Evolutionary conservation across 1,140 invertebrate species (phyloP).

Genomic region (Drosophila pseudoobscura): DNA sequence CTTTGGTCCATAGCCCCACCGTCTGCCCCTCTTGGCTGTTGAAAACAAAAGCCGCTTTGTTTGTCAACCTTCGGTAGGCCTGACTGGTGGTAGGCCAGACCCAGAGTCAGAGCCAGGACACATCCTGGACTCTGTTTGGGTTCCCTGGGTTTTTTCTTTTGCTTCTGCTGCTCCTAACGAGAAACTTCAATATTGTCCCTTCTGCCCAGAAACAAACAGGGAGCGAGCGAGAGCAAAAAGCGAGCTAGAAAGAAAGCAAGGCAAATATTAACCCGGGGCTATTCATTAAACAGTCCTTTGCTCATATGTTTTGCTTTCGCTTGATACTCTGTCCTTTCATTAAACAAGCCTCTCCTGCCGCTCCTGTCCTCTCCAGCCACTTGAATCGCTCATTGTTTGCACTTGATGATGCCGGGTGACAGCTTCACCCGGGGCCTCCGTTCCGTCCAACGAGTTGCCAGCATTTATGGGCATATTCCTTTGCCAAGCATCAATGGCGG

Average conservation of each 20-base stretch:
- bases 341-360: conserved; percentile 40
- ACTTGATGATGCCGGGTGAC: conserved; percentile 55
- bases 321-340: conserved; percentile 58
- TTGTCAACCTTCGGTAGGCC: conserved; percentile 65
- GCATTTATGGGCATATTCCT: conserved; percentile 45
- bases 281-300: conserved; percentile 81
- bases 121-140: conserved; percentile 9
- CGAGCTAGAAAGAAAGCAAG: conserved; percentile 54
- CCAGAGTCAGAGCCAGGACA: background rate
- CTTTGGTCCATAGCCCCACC: conserved; percentile 2
- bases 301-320: conserved; percentile 76
- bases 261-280: conserved; percentile 76
- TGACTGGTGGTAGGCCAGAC: background rate
- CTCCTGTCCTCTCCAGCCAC: conserved; percentile 22
- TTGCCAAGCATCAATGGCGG: conserved; percentile 40
- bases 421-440: conserved; percentile 23
- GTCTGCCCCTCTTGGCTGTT: conserved; percentile 5
- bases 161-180: conserved; percentile 50
- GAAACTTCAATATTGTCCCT: conserved; percentile 78
- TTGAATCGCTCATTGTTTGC: conserved; percentile 59
- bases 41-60: conserved; percentile 71
- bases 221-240: conserved; percentile 4
- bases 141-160: conserved; percentile 39
- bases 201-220: conserved; percentile 64
- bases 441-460: conserved; percentile 26